phyloP scores from a whole-genome alignment of 2,113 vertebrate species.

The Poeciliopsis occidentalis region DNA sequence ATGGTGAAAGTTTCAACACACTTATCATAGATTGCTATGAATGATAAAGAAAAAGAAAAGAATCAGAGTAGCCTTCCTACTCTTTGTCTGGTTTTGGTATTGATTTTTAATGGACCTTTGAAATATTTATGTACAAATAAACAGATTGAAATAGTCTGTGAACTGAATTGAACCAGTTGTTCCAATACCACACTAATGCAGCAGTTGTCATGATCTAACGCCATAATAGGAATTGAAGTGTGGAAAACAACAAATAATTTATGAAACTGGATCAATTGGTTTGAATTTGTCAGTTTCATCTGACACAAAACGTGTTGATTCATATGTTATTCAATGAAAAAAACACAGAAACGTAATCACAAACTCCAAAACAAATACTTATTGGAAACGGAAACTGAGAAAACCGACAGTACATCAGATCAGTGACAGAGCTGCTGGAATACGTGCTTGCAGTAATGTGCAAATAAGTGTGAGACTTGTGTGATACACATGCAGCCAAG shows the following conservation, averaged over 20 bases:
- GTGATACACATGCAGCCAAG: slow-evolving; percentile 25
- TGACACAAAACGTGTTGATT: slow-evolving; percentile 18
- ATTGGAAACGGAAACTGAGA: not conserved
- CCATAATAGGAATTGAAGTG: not conserved
- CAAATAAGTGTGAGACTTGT: slow-evolving; percentile 25
- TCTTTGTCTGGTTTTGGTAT: too few species aligned
- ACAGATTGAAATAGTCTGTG: too few species aligned
- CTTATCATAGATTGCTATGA: too few species aligned
- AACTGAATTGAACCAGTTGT: too few species aligned
- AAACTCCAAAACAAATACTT: not conserved
- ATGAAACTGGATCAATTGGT: not conserved
- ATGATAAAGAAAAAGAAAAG: too few species aligned
- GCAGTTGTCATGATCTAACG: not conserved
- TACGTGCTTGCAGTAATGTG: slow-evolving; percentile 16
- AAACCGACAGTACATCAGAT: slow-evolving; percentile 25
- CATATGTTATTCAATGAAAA: not conserved
- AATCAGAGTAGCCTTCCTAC: too few species aligned
- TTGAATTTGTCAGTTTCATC: not conserved
- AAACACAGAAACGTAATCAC: not conserved
- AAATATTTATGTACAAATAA: too few species aligned
- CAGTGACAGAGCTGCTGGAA: slow-evolving; percentile 9
- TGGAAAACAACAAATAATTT: not conserved
- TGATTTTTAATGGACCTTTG: too few species aligned
- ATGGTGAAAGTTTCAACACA: too few species aligned
- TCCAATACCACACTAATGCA: too few species aligned